Conservation (phyloP, 2,113 vertebrate genomes). For the Halichoerus grypus region DNA sequence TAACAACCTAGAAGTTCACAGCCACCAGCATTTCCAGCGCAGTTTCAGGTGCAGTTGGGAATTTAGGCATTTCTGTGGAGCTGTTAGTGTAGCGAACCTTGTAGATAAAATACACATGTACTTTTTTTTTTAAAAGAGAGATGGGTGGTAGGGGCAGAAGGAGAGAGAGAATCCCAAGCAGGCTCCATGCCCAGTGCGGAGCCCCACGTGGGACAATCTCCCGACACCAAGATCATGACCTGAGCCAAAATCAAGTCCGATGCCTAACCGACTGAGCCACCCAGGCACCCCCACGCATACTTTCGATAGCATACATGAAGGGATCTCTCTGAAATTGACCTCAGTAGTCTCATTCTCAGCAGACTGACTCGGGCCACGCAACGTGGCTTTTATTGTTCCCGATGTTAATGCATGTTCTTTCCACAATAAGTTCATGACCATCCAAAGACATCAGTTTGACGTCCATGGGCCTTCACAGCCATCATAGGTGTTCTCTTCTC, state of each 20-base stretch:
- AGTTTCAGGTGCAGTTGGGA: conserved; percentile 98
- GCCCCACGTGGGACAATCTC: not conserved
- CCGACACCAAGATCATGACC: not conserved
- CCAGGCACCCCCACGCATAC: conserved; percentile 90
- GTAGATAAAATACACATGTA: conserved; percentile 99
- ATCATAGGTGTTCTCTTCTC: conserved; percentile 98
- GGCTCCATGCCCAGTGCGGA: not conserved
- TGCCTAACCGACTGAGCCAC: not conserved
- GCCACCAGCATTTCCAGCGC: conserved; percentile 99
- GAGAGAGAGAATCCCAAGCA: not conserved
- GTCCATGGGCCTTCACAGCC: conserved; percentile 99
- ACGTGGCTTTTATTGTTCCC: conserved; percentile 99
- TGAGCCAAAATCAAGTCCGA: not conserved
- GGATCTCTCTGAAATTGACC: conserved; percentile 99
- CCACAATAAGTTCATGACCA: conserved; percentile 98
- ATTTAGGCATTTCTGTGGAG: conserved; percentile 98
- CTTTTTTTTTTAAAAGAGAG: not conserved
- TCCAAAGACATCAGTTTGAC: conserved; percentile 99
- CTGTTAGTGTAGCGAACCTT: conserved; percentile 99
- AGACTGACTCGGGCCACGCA: conserved; percentile 98
- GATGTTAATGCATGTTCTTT: conserved; percentile 98
- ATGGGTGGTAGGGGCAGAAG: conserved; percentile 77
- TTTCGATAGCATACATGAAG: conserved; percentile 98
- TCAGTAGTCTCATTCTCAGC: conserved; percentile 99
- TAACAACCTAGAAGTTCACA: conserved; percentile 99